Base-by-base conservation (phyloP, 2,797 vertebrate species). In the Dendrocincla tyrannina region DNA sequence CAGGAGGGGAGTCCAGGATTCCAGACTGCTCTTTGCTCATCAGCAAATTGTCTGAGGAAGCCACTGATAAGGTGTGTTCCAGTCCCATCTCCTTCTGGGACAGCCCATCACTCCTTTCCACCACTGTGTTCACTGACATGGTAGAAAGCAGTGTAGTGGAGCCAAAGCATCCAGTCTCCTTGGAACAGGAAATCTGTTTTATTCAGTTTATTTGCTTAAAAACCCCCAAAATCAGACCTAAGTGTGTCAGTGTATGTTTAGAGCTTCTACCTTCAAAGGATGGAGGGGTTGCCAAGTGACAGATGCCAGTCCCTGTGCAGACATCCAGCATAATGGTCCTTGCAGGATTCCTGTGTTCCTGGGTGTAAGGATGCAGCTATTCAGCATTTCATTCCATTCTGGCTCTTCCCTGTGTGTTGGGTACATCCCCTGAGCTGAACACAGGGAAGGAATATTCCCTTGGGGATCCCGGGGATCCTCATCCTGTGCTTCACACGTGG, bases 71-170 rank as follows among this genome's bases (percentile, higher is more conserved):
- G 46, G 11, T 56, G 33, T 30, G 35, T 83, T 39, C 77, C n/a
- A 10, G 70, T 74, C 42, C 50, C 27, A 33, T n/a, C 42, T 15
- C 0, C 8, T 13, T 7, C 11, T 62, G 56, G 60, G 33, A 47
- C 24, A 72, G 3, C 41, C 28, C 41, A 0, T 53, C 35, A 3
- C 24, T 85, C 12, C 74, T 74, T 33, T 35, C 58, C 82, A 56
- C 27, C 3, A 0, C 39, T 20, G 30, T 27, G 30, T 47, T 67
- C 0, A 0, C 6, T 56, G 59, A 13, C 9, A 0, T 39, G 44
- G 39, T 28, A 30, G 59, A 56, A 42, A 44, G 15, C 55, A 49
- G 42, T 20, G 27, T 18, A 56, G 15, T 13, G 30, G 41, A 85
- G 72, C 66, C 74, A 76, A 53, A 62, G 13, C 25, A 47, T 41